These are phyloP conservation scores for Stomatorhinus ivindoensis DNA, from an alignment of 2,113 vertebrate genomes.

Conservation along the genomic window DNA sequence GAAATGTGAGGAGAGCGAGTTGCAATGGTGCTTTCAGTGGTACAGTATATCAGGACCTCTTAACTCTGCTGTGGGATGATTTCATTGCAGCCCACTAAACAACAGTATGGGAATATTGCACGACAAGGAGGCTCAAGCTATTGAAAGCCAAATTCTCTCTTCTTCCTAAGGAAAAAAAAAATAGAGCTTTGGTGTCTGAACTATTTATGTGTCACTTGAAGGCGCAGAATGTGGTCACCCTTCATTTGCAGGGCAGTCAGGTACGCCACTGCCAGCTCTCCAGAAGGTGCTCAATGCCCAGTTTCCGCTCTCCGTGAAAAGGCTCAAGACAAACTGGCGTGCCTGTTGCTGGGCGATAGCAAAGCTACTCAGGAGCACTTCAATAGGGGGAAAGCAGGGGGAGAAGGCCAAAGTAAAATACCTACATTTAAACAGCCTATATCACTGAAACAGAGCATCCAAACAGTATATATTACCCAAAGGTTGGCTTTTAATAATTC, in stretches of 20 bases:
- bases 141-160: constrained; percentile 43
- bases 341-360: constrained; percentile 62
- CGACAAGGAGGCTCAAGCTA: constrained; percentile 11
- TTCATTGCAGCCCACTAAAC: constrained; percentile 15
- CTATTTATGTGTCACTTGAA: constrained; percentile 54
- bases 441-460: constrained; percentile 3
- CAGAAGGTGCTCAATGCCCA: constrained; percentile 49
- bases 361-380: constrained; percentile 56
- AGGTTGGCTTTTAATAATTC: neutral
- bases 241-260: constrained; percentile 70
- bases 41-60: neutral
- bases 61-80: constrained; percentile 16
- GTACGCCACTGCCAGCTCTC: constrained; percentile 53
- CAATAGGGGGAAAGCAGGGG: constrained; percentile 36
- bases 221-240: constrained; percentile 44
- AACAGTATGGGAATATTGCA: constrained; percentile 26
- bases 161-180: constrained; percentile 37
- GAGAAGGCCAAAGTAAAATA: constrained; percentile 26
- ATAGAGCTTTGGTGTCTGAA: constrained; percentile 55
- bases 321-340: constrained; percentile 57
- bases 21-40: neutral
- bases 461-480: constrained; percentile 8
- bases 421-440: constrained; percentile 7
- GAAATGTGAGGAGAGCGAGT: neutral
- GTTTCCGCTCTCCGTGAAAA: constrained; percentile 59